A percentile compares a stretch with the other conserved stretches of the same genome.
Evolutionary conservation across 2,888 invertebrate species (phyloP).

Genomic region (Leucophenga montana): DNA sequence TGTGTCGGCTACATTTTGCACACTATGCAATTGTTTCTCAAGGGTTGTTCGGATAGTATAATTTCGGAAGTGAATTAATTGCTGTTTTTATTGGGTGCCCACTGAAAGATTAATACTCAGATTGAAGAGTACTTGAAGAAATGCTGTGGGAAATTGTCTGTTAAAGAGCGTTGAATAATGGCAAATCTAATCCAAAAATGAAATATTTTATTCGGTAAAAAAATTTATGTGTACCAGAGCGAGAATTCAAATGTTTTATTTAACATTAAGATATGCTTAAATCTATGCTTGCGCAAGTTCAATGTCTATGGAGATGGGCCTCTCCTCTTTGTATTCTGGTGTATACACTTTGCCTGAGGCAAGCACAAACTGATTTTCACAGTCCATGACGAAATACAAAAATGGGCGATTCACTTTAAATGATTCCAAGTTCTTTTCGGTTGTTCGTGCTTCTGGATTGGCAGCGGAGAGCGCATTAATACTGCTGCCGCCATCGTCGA

Average conservation of each 20-base stretch:
- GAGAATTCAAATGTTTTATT: too few species aligned
- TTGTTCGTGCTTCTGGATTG: slow-evolving; percentile 51
- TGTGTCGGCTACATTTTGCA: slow-evolving; percentile 63
- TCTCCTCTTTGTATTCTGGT: slow-evolving; percentile 71
- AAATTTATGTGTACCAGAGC: slow-evolving; percentile 24
- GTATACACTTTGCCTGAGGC: slow-evolving; percentile 77
- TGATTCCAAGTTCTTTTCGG: slow-evolving; percentile 54
- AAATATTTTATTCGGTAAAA: slow-evolving; percentile 39
- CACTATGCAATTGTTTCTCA: slow-evolving; percentile 63
- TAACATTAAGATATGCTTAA: slow-evolving; percentile 38
- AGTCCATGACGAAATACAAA: slow-evolving; percentile 78
- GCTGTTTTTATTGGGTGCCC: slow-evolving; percentile 59
- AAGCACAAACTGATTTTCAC: slow-evolving; percentile 76
- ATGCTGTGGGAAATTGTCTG: slow-evolving; percentile 8
- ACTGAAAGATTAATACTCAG: too few species aligned
- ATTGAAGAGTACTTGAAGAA: slow-evolving; percentile 36
- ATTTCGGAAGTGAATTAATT: slow-evolving; percentile 61
- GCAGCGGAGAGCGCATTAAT: slow-evolving; percentile 73
- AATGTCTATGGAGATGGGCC: slow-evolving; percentile 57
- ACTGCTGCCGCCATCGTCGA: slow-evolving; percentile 76
- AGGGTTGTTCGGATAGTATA: slow-evolving; percentile 51
- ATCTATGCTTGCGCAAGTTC: slow-evolving; percentile 62
- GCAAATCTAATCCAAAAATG: neutral
- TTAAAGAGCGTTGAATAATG: slow-evolving; percentile 58
- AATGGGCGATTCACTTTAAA: slow-evolving; percentile 78